These are phyloP conservation scores for Paragorgia papillata DNA, from an alignment of 92 coral and sea anemone genomes.

Conservation along the genomic window DNA sequence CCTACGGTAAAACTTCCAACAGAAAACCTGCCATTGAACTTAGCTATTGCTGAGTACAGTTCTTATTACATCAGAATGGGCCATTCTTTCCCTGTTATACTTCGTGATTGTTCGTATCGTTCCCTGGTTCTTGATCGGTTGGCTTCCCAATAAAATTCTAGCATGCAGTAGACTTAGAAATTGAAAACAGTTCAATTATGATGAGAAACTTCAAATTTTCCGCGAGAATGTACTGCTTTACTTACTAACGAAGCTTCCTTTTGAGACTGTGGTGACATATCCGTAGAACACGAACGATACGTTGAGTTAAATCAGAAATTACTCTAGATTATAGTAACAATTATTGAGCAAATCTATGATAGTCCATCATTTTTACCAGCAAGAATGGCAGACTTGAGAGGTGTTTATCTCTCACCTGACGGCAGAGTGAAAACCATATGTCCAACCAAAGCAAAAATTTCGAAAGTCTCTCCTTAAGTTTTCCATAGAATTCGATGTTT, in stretches of 20 bases:
- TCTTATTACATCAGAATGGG: conserved; percentile 41
- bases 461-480: conserved; percentile 50
- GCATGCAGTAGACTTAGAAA: conserved; percentile 39
- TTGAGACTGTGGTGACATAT: no score
- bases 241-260: no score
- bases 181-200: conserved; percentile 44
- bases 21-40: conserved; percentile 46
- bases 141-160: no score
- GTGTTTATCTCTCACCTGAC: conserved; percentile 42
- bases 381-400: conserved; percentile 29
- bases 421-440: conserved; percentile 48
- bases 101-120: conserved; percentile 43
- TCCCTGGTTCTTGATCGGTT: conserved; percentile 51
- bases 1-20: conserved; percentile 52
- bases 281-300: no score
- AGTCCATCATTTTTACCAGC: no score
- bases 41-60: conserved; percentile 35
- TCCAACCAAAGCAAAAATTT: conserved; percentile 47
- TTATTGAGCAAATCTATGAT: no score
- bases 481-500: conserved; percentile 41
- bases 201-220: no score
- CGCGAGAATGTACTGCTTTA: no score
- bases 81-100: conserved; percentile 65
- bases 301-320: no score
- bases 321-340: no score